Base-by-base conservation (phyloP, 1,140 invertebrate species). In the Atta cephalotes region DNA sequence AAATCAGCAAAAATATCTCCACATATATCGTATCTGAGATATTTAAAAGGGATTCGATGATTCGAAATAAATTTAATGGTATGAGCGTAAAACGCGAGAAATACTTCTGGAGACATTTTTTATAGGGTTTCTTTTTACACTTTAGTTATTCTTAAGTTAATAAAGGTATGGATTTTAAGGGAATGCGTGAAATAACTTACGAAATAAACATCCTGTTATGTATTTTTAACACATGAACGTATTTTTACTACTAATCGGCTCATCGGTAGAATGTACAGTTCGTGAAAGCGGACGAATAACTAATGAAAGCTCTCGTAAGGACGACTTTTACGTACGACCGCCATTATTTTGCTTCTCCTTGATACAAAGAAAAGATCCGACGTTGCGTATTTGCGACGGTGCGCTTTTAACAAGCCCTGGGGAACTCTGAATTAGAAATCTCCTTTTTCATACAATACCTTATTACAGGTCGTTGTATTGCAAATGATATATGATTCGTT, bases 301-400 rank as follows among this genome's bases (percentile, higher is more conserved):
- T 85, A 90, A 84, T 78, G 65, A 89, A 88, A 21, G 72, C 65
- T 51, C 72, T 70, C 12, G 65, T 35, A 77, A 85, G 25, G 49
- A 18, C 53, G 77, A 86, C 82, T 80, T 81, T 76, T 80, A 66
- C 87, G 77, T 68, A 51, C 66, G 60, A 45, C 63, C 76, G n/a
- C 77, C 70, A 86, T 89, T 88, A 76, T 89, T 71, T 58, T 45
- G 16, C 60, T 56, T 86, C 60, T 31, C 16, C 74, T 53, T 66
- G 87, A 81, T 87, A 87, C 85, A 89, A 78, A 89, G 85, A 71
- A 71, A 53, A 74, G 68, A 74, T 63, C 56, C 9, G 53, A 60
- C 14, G 21, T n/a, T 21, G 45, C n/a, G 63, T 25, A 10, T 21
- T 70, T 4, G 51, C 51, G n/a, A 53, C 14, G 21, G 7, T 70